Percentiles rank a stretch among this genome's conserved stretches.
phyloP scores from a whole-genome alignment of 2,797 vertebrate species.

The Notamacropus eugenii region DNA sequence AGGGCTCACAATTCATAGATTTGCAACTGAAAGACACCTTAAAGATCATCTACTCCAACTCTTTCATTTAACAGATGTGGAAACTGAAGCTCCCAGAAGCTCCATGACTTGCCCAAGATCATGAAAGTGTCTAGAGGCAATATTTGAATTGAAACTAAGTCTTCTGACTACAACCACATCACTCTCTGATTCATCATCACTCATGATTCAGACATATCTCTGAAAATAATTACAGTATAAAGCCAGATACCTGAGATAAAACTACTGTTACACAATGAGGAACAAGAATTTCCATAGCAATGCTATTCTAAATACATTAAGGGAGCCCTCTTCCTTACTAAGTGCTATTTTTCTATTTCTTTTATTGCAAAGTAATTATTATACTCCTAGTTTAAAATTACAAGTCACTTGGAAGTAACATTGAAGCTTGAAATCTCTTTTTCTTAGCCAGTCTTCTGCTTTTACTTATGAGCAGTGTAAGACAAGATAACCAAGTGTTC shows the following conservation, averaged over 20 bases:
- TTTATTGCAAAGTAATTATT: slow-evolving; percentile 18
- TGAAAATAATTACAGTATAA: not conserved
- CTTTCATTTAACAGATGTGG: not conserved
- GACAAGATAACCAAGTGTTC: not conserved
- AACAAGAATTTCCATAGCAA: not conserved
- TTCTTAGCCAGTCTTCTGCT: not conserved
- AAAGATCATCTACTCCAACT: not conserved
- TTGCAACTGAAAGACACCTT: not conserved
- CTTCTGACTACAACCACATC: not conserved
- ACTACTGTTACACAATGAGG: not conserved
- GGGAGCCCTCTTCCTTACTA: not conserved
- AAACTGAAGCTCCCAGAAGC: not conserved
- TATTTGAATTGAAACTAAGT: not conserved
- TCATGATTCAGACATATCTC: not conserved
- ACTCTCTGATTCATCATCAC: not conserved
- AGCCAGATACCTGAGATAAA: not conserved
- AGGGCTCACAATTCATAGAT: not conserved
- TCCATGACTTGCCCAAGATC: not conserved
- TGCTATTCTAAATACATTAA: not conserved
- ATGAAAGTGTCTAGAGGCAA: not conserved
- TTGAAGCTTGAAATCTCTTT: not conserved
- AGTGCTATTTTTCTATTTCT: not conserved
- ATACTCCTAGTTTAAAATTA: slow-evolving; percentile 1
- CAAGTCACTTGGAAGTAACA: not conserved
- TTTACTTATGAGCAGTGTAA: not conserved